phyloP scores from a whole-genome alignment of 2,888 invertebrate species.

The Troides oblongomaculatus region DNA sequence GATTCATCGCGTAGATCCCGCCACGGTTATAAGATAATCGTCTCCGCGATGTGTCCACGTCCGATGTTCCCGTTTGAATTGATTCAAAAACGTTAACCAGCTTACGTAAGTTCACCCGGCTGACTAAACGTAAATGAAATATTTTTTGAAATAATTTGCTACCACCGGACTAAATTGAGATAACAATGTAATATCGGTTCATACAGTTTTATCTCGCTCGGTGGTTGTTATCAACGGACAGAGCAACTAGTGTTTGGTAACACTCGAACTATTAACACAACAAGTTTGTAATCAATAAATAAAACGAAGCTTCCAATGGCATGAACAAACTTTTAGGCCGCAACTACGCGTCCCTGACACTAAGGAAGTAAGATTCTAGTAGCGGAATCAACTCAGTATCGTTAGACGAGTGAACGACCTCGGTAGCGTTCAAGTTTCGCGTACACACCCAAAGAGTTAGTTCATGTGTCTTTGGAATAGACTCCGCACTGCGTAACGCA shows the following conservation, averaged over 20 bases:
- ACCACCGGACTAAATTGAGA: constrained; percentile 41
- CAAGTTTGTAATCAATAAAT: constrained; percentile 41
- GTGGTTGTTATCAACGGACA: constrained; percentile 54
- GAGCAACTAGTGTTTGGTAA: constrained; percentile 51
- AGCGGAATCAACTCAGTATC: constrained; percentile 14
- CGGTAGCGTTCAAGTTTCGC: constrained; percentile 61
- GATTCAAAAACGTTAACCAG: constrained; percentile 2
- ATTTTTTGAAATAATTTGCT: constrained; percentile 22
- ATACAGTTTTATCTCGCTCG: constrained; percentile 57
- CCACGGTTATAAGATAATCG: constrained; percentile 37
- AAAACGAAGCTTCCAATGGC: constrained; percentile 17
- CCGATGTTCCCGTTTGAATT: constrained; percentile 25
- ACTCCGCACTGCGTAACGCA: constrained; percentile 30
- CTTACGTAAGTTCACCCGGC: constrained; percentile 7
- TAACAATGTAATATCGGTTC: constrained; percentile 43
- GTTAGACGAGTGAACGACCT: constrained; percentile 74
- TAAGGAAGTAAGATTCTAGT: constrained; percentile 33
- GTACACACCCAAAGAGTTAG: constrained; percentile 49
- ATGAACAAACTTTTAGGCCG: constrained; percentile 31
- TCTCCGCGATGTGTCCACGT: constrained; percentile 36
- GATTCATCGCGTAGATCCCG: constrained; percentile 36
- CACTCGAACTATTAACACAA: constrained; percentile 35
- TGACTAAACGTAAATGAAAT: not conserved
- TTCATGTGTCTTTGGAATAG: constrained; percentile 38
- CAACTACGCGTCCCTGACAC: constrained; percentile 47